These are phyloP conservation scores for Microctonus hyperodae DNA, from an alignment of 2,888 invertebrate genomes.

Conservation along the genomic window DNA sequence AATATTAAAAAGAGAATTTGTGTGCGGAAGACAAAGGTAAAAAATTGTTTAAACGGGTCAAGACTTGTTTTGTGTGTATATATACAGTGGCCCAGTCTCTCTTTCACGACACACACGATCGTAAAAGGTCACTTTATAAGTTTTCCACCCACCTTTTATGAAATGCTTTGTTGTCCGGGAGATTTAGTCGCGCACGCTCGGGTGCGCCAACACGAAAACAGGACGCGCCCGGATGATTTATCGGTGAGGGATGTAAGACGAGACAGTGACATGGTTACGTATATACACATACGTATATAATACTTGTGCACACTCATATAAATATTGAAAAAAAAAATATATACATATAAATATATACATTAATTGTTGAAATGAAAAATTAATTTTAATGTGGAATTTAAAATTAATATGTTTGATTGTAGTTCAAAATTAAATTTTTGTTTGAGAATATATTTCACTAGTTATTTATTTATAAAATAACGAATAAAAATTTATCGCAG, in stretches of 20 bases:
- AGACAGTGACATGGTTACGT: not conserved
- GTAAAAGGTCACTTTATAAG: conserved; percentile 58
- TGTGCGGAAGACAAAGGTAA: not conserved
- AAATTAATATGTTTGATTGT: no score
- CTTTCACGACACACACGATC: conserved; percentile 48
- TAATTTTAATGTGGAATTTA: no score
- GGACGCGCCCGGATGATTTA: conserved; percentile 37
- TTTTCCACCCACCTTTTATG: conserved; percentile 52
- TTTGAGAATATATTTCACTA: no score
- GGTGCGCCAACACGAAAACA: conserved; percentile 55
- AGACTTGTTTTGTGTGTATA: conserved; percentile 34
- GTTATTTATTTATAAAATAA: no score
- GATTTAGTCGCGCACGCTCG: conserved; percentile 54
- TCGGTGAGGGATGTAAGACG: conserved; percentile 22
- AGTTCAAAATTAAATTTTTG: no score
- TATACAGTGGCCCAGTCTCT: conserved; percentile 23
- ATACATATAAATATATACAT: no score
- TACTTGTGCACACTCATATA: no score
- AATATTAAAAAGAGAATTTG: no score
- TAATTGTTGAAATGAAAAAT: no score
- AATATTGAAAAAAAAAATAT: no score
- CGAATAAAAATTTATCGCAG: no score
- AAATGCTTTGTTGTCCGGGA: conserved; percentile 47
- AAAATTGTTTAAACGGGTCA: conserved; percentile 30
- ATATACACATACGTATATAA: no score